Evolutionary conservation across 2,888 invertebrate genomes (phyloP).

Genomic region (Drosophila tanythrix): DNA sequence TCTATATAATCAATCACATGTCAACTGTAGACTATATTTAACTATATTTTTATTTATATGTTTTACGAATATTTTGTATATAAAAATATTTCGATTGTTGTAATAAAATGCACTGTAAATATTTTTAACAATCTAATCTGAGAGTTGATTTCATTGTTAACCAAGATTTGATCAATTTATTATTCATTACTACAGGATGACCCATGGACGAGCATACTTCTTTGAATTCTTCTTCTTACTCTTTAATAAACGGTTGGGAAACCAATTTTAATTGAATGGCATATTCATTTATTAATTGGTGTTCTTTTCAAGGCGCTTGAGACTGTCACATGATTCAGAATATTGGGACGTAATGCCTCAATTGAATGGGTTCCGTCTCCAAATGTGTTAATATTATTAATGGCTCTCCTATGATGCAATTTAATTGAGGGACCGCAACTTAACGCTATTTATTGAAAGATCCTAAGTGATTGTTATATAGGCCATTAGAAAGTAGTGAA

Average conservation of each 20-base stretch:
- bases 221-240: not conserved
- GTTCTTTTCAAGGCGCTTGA: not conserved
- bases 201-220: not conserved
- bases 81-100: conserved; percentile 58
- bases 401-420: not conserved
- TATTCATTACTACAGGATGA: not conserved
- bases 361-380: not conserved
- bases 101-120: conserved; percentile 74
- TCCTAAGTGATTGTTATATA: not conserved
- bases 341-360: not conserved
- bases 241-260: not conserved
- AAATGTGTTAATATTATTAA: not conserved
- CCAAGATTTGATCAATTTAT: not conserved
- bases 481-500: not conserved
- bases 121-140: conserved; percentile 32
- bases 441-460: not conserved
- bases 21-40: conserved; percentile 65
- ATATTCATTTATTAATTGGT: not conserved
- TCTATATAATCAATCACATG: conserved; percentile 15
- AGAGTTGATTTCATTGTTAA: not conserved
- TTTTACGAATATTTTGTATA: conserved; percentile 61
- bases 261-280: conserved; percentile 6
- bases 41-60: conserved; percentile 68
- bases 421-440: not conserved
- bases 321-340: not conserved